Evolutionary conservation across 1,140 invertebrate species (phyloP), one percentile per base, ranked within the genome.

Genomic region (Hypsibius dujardini): DNA sequence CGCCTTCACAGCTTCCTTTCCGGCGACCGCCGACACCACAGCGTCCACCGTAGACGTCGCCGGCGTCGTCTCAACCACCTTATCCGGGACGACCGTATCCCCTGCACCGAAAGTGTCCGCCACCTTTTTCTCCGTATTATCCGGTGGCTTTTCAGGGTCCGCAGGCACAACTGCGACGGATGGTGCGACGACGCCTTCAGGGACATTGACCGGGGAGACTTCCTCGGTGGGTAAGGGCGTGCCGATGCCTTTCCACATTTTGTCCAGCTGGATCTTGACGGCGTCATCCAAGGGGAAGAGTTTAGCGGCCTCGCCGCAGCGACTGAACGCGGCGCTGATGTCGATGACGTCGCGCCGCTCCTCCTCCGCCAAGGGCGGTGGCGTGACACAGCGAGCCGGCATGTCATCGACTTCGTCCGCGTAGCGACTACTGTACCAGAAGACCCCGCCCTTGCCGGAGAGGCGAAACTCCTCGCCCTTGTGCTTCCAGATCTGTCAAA

Each of bases 391-490:
- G 12, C 3, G 62, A 12, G 62, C 12, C 28, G 28, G 28, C 28
- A 28, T 28, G 28, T 28, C 28, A 15, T 67, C 62, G 3, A 7
- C 3, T 42, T 67, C 62, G 7, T 67, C 62, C 12, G 12, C 42
- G 42, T 15, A 67, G 12, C 62, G 62, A 67, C 71, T 47, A 1
- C 90, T 88, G 46, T 91, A 81, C 92, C 93, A 98, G 14, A 88
- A 78, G 93, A 93, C 97, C 2, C 93, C 94, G 85, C 91, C 92
- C 75, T 91, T 87, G 0, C 92, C 91, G 76, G 92, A 91, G 45
- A 96, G 87, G 74, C 95, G 83, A 78, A 96, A 97, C 77, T 98
- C 94, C 80, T 98, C 95, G 2, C 94, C 95, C 81, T 93, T 95
- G 80, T 95, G 91, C 78, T 98, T 98, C 89, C 90, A 93, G 15